A percentile compares a stretch with the other conserved stretches of the same genome.
Conservation (phyloP, 1,140 invertebrate species). For the Stegodyphus mimosarum region DNA sequence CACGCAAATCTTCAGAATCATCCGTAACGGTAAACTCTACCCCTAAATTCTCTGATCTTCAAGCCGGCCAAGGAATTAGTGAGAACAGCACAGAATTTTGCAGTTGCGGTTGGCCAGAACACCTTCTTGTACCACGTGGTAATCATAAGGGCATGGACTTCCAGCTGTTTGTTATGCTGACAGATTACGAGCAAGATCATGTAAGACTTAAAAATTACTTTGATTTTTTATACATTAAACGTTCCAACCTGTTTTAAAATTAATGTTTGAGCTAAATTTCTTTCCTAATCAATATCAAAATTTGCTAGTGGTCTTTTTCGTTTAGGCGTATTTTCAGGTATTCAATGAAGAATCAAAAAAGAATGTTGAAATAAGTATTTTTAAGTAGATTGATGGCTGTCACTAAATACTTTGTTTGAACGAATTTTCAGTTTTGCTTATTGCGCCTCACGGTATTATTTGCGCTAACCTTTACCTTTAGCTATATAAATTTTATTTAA, state of each 20-base stretch:
- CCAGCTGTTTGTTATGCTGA: conserved; percentile 84
- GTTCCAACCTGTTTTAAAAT: neutral
- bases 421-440: too few relatives aligned
- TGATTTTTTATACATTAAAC: neutral
- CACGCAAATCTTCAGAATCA: conserved; percentile 75
- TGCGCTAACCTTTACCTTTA: too few relatives aligned
- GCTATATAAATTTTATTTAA: too few relatives aligned
- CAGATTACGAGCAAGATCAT: conserved; percentile 78
- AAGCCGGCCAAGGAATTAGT: conserved; percentile 21
- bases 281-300: too few relatives aligned
- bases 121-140: conserved; percentile 84
- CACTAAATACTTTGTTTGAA: too few relatives aligned
- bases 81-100: conserved; percentile 68
- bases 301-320: too few relatives aligned
- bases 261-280: too few relatives aligned
- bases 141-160: conserved; percentile 76
- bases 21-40: conserved; percentile 80
- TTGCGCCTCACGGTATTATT: too few relatives aligned
- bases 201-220: conserved; percentile 56
- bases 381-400: too few relatives aligned
- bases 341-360: too few relatives aligned
- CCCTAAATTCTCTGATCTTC: conserved; percentile 72
- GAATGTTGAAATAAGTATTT: too few relatives aligned
- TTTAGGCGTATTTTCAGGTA: too few relatives aligned
- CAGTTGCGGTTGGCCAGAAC: conserved; percentile 73